These are phyloP conservation scores for Drosophila imparisetae DNA, from an alignment of 2,888 invertebrate genomes.

Conservation along the genomic window DNA sequence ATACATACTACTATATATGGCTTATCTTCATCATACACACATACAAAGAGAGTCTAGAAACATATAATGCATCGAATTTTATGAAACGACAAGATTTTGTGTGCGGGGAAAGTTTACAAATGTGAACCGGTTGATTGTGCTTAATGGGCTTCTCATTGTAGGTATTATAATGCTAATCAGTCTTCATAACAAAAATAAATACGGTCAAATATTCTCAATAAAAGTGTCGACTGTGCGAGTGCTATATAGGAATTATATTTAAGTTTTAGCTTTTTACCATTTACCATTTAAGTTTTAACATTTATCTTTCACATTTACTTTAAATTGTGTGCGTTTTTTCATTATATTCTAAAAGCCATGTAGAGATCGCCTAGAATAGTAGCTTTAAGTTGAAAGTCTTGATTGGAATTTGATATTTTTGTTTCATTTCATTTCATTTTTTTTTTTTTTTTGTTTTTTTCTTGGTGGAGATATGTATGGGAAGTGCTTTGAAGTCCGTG, in stretches of 20 bases:
- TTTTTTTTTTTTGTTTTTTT: neutral
- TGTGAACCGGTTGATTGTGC: constrained; percentile 20
- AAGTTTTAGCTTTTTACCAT: constrained; percentile 13
- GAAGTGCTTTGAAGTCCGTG: constrained; percentile 59
- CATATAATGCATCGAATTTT: constrained; percentile 7
- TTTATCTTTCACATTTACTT: constrained; percentile 21
- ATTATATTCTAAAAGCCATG: constrained; percentile 39
- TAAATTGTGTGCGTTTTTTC: constrained; percentile 26
- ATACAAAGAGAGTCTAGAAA: constrained; percentile 24
- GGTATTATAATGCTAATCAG: constrained; percentile 76
- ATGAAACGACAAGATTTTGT: constrained; percentile 17
- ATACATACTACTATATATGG: constrained; percentile 35
- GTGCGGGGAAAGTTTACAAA: constrained; percentile 9
- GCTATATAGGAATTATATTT: constrained; percentile 44
- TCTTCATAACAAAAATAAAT: constrained; percentile 75
- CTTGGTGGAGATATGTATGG: constrained; percentile 58
- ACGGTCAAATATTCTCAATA: constrained; percentile 36
- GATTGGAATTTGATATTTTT: constrained; percentile 19
- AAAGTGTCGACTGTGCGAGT: constrained; percentile 38
- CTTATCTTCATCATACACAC: constrained; percentile 23
- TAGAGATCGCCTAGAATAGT: constrained; percentile 32
- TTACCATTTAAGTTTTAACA: constrained; percentile 13
- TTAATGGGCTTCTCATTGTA: constrained; percentile 23
- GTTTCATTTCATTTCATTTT: constrained; percentile 1
- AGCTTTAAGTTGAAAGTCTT: constrained; percentile 37